phyloP scores from a whole-genome alignment of 2,888 invertebrate genomes.

The Callinectes sapidus region DNA sequence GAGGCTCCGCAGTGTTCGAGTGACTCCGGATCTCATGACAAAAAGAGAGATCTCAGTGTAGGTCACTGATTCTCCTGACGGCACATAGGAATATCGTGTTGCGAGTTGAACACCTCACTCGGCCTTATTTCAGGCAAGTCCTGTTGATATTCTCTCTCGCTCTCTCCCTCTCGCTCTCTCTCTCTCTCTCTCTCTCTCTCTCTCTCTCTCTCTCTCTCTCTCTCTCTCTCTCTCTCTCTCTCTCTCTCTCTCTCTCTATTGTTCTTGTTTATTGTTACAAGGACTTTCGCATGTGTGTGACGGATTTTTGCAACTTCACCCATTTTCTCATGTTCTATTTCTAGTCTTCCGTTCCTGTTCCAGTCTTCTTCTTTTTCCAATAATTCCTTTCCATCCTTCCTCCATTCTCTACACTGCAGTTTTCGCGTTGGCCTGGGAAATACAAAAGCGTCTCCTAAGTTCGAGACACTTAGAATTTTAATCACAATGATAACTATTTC shows the following conservation, averaged over 20 bases:
- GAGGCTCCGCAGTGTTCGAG: not conserved
- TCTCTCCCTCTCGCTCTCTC: conserved; percentile 39
- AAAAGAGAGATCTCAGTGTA: not conserved
- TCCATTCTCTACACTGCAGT: not conserved
- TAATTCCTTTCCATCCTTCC: too few species aligned
- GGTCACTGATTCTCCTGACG: not conserved
- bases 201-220: conserved; percentile 37
- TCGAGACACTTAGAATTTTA: not conserved
- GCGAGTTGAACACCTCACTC: not conserved
- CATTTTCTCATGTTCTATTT: not conserved
- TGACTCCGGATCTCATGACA: not conserved
- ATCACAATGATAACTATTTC: not conserved
- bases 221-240: conserved; percentile 49
- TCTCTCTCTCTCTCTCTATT: conserved; percentile 41
- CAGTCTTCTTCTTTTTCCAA: not conserved
- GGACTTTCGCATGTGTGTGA: not conserved
- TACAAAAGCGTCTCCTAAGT: not conserved
- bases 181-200: conserved; percentile 42
- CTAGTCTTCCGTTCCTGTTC: not conserved
- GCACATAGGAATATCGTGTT: not conserved
- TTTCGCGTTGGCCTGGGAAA: not conserved
- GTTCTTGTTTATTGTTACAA: not conserved
- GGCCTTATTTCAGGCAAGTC: not conserved
- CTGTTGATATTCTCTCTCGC: not conserved
- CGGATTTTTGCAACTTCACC: not conserved